Percentiles rank a stretch among this genome's conserved stretches.
phyloP scores from a whole-genome alignment of 2,113 vertebrate species.

The Eretmochelys imbricata region DNA sequence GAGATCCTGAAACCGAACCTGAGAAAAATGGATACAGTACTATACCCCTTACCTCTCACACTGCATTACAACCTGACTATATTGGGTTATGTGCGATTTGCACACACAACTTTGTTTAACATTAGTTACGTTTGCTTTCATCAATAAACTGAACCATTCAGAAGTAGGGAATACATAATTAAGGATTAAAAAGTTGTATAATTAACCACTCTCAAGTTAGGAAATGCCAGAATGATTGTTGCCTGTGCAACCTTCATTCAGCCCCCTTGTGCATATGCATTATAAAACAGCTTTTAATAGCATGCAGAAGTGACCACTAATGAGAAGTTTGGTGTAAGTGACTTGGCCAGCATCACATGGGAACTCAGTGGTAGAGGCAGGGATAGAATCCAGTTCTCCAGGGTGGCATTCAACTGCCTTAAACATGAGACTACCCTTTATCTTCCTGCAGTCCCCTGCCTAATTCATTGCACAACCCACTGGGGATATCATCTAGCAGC shows the following conservation, averaged over 20 bases:
- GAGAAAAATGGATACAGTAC: neutral
- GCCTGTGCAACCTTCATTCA: neutral
- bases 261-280: neutral
- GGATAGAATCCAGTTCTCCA: neutral
- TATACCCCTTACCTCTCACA: neutral
- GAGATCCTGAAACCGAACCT: neutral
- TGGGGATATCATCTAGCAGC: neutral
- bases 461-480: neutral
- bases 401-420: neutral
- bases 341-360: neutral
- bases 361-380: neutral
- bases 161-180: neutral
- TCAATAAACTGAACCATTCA: neutral
- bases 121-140: neutral
- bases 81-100: neutral
- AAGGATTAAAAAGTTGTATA: neutral
- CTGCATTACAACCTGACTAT: neutral
- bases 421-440: neutral
- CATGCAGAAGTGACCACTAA: neutral
- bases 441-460: neutral
- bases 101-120: neutral
- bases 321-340: neutral
- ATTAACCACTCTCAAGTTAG: neutral
- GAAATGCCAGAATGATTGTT: neutral
- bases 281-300: neutral